Percentiles rank a stretch among this genome's conserved stretches.
phyloP scores from a whole-genome alignment of 2,113 vertebrate species.

The Zootoca vivipara region DNA sequence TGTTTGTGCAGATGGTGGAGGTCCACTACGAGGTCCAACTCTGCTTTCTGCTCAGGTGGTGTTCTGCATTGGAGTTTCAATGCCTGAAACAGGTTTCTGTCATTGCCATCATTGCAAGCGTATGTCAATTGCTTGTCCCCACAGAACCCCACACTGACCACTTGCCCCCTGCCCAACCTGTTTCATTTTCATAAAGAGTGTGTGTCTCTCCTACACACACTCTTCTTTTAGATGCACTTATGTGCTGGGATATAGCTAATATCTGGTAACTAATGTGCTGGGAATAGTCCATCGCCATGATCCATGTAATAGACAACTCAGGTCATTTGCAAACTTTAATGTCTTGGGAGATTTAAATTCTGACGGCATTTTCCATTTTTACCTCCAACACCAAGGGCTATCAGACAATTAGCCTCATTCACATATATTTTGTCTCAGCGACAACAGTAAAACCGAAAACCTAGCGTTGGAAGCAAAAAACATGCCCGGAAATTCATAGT shows the following conservation, averaged over 20 bases:
- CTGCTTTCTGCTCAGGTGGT: too few relatives aligned
- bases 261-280: neutral
- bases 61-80: too few relatives aligned
- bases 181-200: neutral
- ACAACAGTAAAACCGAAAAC: neutral
- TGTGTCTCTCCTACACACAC: neutral
- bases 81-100: neutral
- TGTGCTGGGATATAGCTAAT: neutral
- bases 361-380: neutral
- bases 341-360: neutral
- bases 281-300: neutral
- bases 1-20: too few relatives aligned
- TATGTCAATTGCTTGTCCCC: neutral
- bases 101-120: neutral
- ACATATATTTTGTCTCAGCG: neutral
- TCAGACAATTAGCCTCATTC: neutral
- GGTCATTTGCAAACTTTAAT: neutral
- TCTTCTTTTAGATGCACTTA: neutral
- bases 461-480: neutral
- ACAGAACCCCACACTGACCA: neutral
- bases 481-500: neutral
- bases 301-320: neutral
- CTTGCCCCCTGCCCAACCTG: neutral
- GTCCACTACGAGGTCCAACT: too few relatives aligned
- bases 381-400: neutral